Evolutionary conservation across 2,888 invertebrate species (phyloP), one percentile per base, ranked within the genome.

Genomic region (Cephus rjabovi): DNA sequence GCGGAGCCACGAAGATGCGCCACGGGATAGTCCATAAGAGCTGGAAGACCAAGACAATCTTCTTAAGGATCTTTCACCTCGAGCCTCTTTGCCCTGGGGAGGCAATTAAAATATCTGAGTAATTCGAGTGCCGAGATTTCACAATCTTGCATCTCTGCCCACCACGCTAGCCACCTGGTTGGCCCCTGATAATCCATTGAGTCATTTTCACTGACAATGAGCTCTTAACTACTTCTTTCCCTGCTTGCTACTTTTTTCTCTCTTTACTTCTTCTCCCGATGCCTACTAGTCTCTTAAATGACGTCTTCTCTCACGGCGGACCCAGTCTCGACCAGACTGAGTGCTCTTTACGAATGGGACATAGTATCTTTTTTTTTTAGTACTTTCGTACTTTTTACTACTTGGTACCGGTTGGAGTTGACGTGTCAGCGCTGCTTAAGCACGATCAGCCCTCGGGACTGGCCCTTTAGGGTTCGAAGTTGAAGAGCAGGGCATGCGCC

Each of bases 91-190:
- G 71, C 34, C 71, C 71, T 71, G 71, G 86, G 83, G 84, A 87
- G 89, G 89, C 89, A 90, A 90, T 90, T 90, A 90, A 90, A 89
- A 87, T 88, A 87, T 89, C 89, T 88, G 86, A 86, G 82, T 87
- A 86, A 87, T 87, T 87, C 86, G 86, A 79, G 74, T 78, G 70
- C 76, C 76, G 79, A 76, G 76, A 74, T 76, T 37, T 76, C 76
- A 76, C 76, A 79, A 56, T 56, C 56, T 56, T 56, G 56, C 23
- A 56, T 56, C 56, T 56, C 56, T 56, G 56, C 56, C 56, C 56
- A 56, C 56, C 56, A 23, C 56, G 56, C 56, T 56, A 56, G 56
- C 56, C 56, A 56, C 56, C 56, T 56, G 56, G 56, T 56, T 56
- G 23, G 56, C 23, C 56, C 23, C 23, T 56, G 56, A 56, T 56